phyloP scores from a whole-genome alignment of 2,113 vertebrate genomes.

The Takifugu flavidus region DNA sequence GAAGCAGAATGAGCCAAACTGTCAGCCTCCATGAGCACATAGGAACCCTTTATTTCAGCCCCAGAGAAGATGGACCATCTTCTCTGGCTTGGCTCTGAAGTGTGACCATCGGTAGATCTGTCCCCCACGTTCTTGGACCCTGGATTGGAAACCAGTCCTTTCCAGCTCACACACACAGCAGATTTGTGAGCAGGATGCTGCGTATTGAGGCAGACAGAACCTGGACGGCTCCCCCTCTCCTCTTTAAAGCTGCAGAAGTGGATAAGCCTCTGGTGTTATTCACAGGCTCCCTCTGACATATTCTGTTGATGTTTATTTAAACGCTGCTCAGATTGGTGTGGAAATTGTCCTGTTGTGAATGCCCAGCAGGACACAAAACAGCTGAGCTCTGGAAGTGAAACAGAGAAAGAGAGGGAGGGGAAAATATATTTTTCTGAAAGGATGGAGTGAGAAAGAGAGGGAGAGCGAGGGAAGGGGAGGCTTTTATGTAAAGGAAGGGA shows the following conservation, averaged over 20 bases:
- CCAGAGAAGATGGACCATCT: too few species aligned
- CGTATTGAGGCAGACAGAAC: slow-evolving; percentile 54
- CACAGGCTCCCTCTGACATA: slow-evolving; percentile 53
- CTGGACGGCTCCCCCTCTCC: slow-evolving; percentile 37
- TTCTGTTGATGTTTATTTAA: slow-evolving; percentile 69
- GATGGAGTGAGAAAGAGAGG: slow-evolving; percentile 8
- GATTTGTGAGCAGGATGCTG: slow-evolving; percentile 32
- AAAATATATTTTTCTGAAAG: slow-evolving; percentile 21
- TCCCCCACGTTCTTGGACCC: too few species aligned
- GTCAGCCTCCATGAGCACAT: too few species aligned
- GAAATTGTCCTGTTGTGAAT: slow-evolving; percentile 51
- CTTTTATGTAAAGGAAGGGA: slow-evolving; percentile 41
- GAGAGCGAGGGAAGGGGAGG: slow-evolving; percentile 16
- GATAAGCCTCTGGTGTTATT: slow-evolving; percentile 70
- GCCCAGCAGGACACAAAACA: slow-evolving; percentile 57
- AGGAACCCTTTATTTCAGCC: too few species aligned
- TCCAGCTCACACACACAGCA: slow-evolving; percentile 34
- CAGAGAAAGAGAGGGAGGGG: slow-evolving; percentile 23
- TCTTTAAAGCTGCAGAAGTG: slow-evolving; percentile 49
- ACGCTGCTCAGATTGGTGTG: slow-evolving; percentile 54
- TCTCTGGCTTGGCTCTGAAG: too few species aligned
- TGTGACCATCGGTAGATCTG: too few species aligned
- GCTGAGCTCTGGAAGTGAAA: slow-evolving; percentile 50
- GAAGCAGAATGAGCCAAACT: too few species aligned
- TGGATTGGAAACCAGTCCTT: slow-evolving; percentile 14